Evolutionary conservation across 2,888 invertebrate species (phyloP).

Genomic region (Tenthredo livida): DNA sequence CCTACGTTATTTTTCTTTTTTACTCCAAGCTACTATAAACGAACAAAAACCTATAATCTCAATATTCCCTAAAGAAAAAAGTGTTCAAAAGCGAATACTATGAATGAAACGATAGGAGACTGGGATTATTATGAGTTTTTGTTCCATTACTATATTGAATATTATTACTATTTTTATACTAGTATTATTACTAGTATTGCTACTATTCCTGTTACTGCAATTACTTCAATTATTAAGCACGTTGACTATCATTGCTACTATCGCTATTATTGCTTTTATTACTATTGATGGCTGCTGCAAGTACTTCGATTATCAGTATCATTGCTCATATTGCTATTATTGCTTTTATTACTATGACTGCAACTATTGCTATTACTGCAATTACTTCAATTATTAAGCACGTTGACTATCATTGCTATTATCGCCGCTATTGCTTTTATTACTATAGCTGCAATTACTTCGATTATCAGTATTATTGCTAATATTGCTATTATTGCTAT

Average conservation of each 20-base stretch:
- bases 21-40: not conserved
- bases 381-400: too few species aligned
- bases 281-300: not conserved
- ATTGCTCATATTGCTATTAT: not conserved
- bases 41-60: not conserved
- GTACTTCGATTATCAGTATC: too few species aligned
- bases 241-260: not conserved
- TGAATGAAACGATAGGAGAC: not conserved
- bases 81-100: not conserved
- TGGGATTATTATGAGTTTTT: not conserved
- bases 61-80: not conserved
- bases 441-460: too few species aligned
- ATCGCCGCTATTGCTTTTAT: not conserved
- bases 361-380: not conserved
- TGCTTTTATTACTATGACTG: not conserved
- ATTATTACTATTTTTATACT: not conserved
- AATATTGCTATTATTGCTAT: not conserved
- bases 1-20: too few species aligned
- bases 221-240: not conserved
- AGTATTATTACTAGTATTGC: not conserved
- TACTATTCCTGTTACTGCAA: not conserved
- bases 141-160: not conserved
- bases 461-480: too few species aligned
- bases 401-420: too few species aligned
- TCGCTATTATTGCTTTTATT: not conserved